phyloP scores from a whole-genome alignment of 2,888 invertebrate genomes.

The Drosophila suboccidentalis region DNA sequence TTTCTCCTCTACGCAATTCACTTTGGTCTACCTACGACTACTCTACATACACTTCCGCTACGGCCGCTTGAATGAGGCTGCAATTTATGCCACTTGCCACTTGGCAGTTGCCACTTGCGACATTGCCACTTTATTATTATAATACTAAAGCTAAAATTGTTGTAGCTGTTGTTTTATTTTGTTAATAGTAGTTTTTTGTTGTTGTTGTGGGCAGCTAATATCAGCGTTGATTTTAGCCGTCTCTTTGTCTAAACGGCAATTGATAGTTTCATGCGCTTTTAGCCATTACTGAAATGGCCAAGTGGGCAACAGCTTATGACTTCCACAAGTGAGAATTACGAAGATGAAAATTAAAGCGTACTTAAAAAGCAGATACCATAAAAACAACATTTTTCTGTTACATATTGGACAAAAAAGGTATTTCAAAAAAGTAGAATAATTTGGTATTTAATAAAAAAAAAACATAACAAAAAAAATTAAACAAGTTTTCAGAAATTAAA shows the following conservation, averaged over 20 bases:
- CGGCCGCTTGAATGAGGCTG: slow-evolving; percentile 74
- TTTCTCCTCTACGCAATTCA: slow-evolving; percentile 68
- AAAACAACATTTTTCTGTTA: background rate
- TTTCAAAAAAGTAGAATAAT: too few relatives aligned
- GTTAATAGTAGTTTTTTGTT: slow-evolving; percentile 27
- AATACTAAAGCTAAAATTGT: slow-evolving; percentile 63
- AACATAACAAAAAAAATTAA: too few relatives aligned
- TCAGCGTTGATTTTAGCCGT: slow-evolving; percentile 37
- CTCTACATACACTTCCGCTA: slow-evolving; percentile 67
- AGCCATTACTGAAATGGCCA: slow-evolving; percentile 3
- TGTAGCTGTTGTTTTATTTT: slow-evolving; percentile 39
- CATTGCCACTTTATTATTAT: slow-evolving; percentile 81
- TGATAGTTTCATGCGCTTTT: slow-evolving; percentile 15
- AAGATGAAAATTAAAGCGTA: background rate
- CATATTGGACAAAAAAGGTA: too few relatives aligned
- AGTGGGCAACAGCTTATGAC: background rate
- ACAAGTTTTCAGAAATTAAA: too few relatives aligned
- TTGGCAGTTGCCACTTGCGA: slow-evolving; percentile 64
- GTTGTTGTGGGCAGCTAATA: slow-evolving; percentile 42
- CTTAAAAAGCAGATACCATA: background rate
- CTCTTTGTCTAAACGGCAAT: slow-evolving; percentile 11
- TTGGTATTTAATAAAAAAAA: too few relatives aligned
- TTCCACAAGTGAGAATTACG: background rate
- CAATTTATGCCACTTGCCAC: slow-evolving; percentile 81
- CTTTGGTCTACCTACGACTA: slow-evolving; percentile 69